These are phyloP conservation scores for Cyprinodon diabolis DNA, from an alignment of 2,797 vertebrate species.

Conservation along the genomic window DNA sequence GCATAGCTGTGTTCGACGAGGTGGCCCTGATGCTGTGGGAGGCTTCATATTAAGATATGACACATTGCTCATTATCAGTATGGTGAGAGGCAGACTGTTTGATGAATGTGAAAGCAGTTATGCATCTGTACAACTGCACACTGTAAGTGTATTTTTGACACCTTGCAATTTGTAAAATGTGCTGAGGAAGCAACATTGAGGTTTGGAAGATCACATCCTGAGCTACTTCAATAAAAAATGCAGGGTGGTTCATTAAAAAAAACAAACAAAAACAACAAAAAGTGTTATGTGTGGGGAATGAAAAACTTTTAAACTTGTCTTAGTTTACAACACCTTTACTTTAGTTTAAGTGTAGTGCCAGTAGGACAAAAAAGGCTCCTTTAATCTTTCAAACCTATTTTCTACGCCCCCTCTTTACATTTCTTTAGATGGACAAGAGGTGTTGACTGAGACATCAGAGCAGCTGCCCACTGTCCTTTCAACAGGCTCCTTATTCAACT, in stretches of 20 bases:
- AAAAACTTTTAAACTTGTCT: background rate
- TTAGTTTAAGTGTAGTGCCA: slow-evolving; percentile 21
- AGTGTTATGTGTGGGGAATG: background rate
- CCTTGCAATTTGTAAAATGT: slow-evolving; percentile 3
- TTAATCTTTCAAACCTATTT: slow-evolving; percentile 64
- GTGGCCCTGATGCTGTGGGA: slow-evolving; percentile 50
- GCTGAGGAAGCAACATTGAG: slow-evolving; percentile 8
- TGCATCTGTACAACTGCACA: background rate
- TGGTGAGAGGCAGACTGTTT: slow-evolving; percentile 37
- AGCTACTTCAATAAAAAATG: background rate
- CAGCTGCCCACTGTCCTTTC: slow-evolving; percentile 44
- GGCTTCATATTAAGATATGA: slow-evolving; percentile 49
- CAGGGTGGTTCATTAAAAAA: background rate
- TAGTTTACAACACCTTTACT: slow-evolving; percentile 15
- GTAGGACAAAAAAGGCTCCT: slow-evolving; percentile 28
- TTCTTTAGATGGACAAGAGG: slow-evolving; percentile 84
- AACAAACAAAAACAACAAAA: background rate
- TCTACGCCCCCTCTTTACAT: slow-evolving; percentile 83
- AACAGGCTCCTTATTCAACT: slow-evolving; percentile 28
- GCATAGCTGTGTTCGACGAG: slow-evolving; percentile 61
- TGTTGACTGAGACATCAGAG: slow-evolving; percentile 79
- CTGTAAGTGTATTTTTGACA: slow-evolving; percentile 17
- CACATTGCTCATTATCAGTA: slow-evolving; percentile 49
- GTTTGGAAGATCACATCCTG: background rate
- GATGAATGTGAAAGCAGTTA: slow-evolving; percentile 35